Evolutionary conservation across 2,797 vertebrate species (phyloP), one percentile per base, ranked within the genome.

Genomic region (Notolabrus celidotus): DNA sequence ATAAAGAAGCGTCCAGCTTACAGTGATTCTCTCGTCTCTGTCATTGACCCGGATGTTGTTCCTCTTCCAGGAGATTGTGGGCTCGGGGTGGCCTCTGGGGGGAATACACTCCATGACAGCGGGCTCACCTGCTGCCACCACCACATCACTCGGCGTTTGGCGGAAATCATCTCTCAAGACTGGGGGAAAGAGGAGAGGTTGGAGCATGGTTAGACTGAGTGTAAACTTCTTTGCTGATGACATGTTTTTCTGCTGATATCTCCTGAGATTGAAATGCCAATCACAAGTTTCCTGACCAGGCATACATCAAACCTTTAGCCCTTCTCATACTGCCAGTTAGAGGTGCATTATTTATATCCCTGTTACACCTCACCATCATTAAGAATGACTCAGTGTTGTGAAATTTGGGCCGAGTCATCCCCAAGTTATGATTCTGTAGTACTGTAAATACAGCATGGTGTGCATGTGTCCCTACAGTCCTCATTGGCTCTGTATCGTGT

Each of bases 81-180:
- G 97, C 65, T 99, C 97, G 0, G 98, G 98, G 20, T 99, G 97
- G 0, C 98, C 98, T 1, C 96, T 93, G 0, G 98, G 98, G 0
- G 97, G 98, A 43, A 98, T 91, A 0, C 98, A 99, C 91, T 99
- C 98, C 94, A 99, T 95, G 45, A 99, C 96, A 0, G 98, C 96
- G 0, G 97, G 98, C 76, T 99, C 98, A 0, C 98, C 97, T 0
- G 94, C 96, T 0, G 97, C 97, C 57, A 98, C 98, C 78, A 96
- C 97, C 76, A 96, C 89, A 0, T 97, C 97, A 8, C 94, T 96
- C 0, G 98, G 98, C 0, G 96, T 92, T 85, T 98, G 97, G 5
- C 97, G 96, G 75, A 99, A 99, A 80, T 99, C 98, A 0, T 99
- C 98, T 9, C 97, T 94, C 71, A 99, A 91, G 75, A 99, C 98